These are phyloP conservation scores for Vireo griseus DNA, from an alignment of 2,797 vertebrate genomes.

Conservation along the genomic window DNA sequence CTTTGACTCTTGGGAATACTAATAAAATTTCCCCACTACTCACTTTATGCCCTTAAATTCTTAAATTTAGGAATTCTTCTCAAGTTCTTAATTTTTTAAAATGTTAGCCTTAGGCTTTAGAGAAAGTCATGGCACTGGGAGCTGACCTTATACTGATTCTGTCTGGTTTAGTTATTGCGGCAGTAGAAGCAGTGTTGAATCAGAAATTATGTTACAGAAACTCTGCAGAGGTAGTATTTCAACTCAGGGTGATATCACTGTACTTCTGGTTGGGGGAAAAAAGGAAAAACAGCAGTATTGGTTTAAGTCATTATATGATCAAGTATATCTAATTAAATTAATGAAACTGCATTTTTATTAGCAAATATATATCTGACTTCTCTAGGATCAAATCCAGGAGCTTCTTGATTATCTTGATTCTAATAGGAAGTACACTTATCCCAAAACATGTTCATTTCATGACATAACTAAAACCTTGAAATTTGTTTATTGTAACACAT, in stretches of 20 bases:
- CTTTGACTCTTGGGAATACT: neutral
- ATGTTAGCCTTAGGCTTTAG: neutral
- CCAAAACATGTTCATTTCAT: neutral
- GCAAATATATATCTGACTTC: neutral
- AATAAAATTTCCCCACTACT: neutral
- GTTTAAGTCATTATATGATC: neutral
- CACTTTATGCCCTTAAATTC: neutral
- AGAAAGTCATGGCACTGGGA: neutral
- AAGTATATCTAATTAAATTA: neutral
- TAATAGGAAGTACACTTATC: neutral
- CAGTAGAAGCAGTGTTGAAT: neutral
- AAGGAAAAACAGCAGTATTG: neutral
- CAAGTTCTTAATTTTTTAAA: neutral
- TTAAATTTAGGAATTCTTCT: neutral
- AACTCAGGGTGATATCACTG: neutral
- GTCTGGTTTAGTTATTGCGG: neutral
- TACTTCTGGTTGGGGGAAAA: neutral
- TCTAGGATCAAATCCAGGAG: neutral
- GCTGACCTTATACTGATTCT: neutral
- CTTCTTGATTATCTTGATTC: neutral
- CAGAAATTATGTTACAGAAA: neutral
- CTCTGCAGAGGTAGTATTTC: neutral
- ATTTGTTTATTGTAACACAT: neutral
- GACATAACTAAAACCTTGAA: neutral
- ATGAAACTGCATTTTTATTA: neutral